Evolutionary conservation across 1,140 invertebrate species (phyloP).

Genomic region (Thaumetopoea pityocampa): DNA sequence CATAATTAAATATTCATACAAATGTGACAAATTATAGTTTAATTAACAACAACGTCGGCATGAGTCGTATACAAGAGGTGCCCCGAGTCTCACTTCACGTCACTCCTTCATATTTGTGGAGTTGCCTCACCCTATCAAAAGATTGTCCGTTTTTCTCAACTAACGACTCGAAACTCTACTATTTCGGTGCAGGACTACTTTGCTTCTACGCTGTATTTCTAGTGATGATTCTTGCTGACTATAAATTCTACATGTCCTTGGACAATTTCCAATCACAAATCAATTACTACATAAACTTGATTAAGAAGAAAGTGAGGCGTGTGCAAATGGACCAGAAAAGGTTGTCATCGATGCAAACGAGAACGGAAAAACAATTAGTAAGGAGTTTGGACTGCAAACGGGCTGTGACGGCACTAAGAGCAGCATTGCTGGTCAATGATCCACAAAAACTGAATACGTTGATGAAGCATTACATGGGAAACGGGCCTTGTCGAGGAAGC

Average conservation of each 20-base stretch:
- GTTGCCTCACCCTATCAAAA: conserved; percentile 40
- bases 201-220: conserved; percentile 36
- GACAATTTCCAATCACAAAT: conserved; percentile 45
- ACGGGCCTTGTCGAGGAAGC: background rate
- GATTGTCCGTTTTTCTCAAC: conserved; percentile 46
- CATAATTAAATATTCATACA: background rate
- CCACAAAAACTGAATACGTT: conserved; percentile 14
- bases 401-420: conserved; percentile 35
- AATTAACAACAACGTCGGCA: conserved; percentile 18
- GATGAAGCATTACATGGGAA: conserved; percentile 10
- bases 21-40: conserved; percentile 11
- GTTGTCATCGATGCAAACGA: conserved; percentile 39
- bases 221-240: conserved; percentile 40
- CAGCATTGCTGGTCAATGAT: conserved; percentile 21
- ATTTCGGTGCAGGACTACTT: conserved; percentile 36
- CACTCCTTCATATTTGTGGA: conserved; percentile 49
- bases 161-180: conserved; percentile 38
- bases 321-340: conserved; percentile 45
- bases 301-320: conserved; percentile 41
- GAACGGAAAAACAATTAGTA: conserved; percentile 43
- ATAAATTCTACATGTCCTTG: conserved; percentile 48
- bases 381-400: conserved; percentile 34
- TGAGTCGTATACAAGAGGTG: conserved; percentile 25
- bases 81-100: conserved; percentile 1
- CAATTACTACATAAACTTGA: conserved; percentile 39